Evolutionary conservation across 1,140 invertebrate species (phyloP).

Genomic region (Listronotus bonariensis): DNA sequence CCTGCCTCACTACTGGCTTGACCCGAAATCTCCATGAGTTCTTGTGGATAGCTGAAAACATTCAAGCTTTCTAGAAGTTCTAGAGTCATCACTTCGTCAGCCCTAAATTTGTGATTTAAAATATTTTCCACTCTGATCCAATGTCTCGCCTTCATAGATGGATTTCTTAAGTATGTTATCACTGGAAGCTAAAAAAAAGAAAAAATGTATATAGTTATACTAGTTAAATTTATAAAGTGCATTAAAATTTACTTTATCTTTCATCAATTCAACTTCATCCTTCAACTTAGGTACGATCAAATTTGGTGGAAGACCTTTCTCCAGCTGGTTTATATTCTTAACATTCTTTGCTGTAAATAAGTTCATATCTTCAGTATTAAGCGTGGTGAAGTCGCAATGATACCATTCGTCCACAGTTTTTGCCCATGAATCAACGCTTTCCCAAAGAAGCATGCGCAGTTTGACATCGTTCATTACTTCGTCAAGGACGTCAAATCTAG

Average conservation of each 20-base stretch:
- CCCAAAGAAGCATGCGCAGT: conserved; percentile 77
- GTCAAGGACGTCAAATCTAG: conserved; percentile 78
- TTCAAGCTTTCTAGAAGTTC: conserved; percentile 70
- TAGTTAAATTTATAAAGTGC: too few relatives aligned
- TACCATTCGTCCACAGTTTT: conserved; percentile 65
- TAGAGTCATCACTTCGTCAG: conserved; percentile 70
- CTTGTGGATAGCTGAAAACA: conserved; percentile 72
- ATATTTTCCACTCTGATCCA: conserved; percentile 81
- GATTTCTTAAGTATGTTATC: conserved; percentile 76
- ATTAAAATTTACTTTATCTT: conserved; percentile 64
- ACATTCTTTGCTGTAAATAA: conserved; percentile 67
- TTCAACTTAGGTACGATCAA: conserved; percentile 75
- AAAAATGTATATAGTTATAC: neutral
- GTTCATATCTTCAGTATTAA: conserved; percentile 74
- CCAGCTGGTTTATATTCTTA: conserved; percentile 75
- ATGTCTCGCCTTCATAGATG: conserved; percentile 73
- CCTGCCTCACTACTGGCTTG: conserved; percentile 84
- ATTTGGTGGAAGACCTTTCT: conserved; percentile 77
- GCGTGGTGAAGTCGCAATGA: conserved; percentile 65
- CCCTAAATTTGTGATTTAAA: conserved; percentile 71
- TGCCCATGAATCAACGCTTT: conserved; percentile 74
- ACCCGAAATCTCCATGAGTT: conserved; percentile 79
- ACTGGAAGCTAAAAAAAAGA: conserved; percentile 67
- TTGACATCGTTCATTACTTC: conserved; percentile 77
- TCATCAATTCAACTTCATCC: conserved; percentile 75